These are phyloP conservation scores for Ephestia elutella DNA, from an alignment of 1,140 invertebrate species.

Conservation along the genomic window DNA sequence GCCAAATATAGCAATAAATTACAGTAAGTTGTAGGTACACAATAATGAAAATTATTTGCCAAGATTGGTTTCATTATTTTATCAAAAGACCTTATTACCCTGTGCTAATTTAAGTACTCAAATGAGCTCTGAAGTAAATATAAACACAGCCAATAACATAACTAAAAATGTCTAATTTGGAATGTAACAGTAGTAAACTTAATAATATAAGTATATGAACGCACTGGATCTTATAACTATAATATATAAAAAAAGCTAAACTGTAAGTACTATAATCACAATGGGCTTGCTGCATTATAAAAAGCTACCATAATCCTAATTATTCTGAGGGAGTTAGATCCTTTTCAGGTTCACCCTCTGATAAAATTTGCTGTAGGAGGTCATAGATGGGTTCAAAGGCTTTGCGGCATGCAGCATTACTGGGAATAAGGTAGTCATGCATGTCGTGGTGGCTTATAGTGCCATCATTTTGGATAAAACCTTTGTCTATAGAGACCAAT, in stretches of 20 bases:
- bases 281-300: slow-evolving; percentile 58
- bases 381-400: slow-evolving; percentile 88
- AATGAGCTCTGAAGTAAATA: slow-evolving; percentile 8
- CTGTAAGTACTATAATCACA: slow-evolving; percentile 66
- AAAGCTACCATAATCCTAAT: slow-evolving; percentile 45
- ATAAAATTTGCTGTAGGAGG: slow-evolving; percentile 82
- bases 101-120: background rate
- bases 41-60: background rate
- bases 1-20: background rate
- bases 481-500: slow-evolving; percentile 83
- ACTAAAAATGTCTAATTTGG: slow-evolving; percentile 54
- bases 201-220: slow-evolving; percentile 34
- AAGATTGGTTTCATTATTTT: background rate
- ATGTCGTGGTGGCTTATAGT: slow-evolving; percentile 90
- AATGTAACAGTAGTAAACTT: slow-evolving; percentile 57
- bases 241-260: slow-evolving; percentile 59
- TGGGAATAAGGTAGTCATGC: slow-evolving; percentile 91
- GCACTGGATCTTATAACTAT: slow-evolving; percentile 49
- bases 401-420: slow-evolving; percentile 87
- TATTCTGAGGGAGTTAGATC: slow-evolving; percentile 82
- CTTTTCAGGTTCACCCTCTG: slow-evolving; percentile 82
- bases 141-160: slow-evolving; percentile 38
- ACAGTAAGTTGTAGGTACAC: background rate
- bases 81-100: background rate
- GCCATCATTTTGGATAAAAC: slow-evolving; percentile 84